Evolutionary conservation across 2,113 vertebrate genomes (phyloP).

Genomic region (Macroglossus sobrinus): DNA sequence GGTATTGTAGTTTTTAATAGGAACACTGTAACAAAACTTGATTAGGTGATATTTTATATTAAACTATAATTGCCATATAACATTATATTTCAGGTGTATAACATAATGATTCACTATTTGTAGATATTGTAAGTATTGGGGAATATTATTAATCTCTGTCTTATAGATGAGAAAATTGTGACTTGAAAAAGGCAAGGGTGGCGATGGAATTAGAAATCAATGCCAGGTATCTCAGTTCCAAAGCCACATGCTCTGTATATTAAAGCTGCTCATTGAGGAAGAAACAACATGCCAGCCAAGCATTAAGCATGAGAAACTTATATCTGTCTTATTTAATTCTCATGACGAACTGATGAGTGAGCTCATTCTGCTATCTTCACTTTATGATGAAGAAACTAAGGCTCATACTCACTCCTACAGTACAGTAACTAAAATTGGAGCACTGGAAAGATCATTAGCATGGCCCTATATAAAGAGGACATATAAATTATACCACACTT

Average conservation of each 20-base stretch:
- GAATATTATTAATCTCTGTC: background rate
- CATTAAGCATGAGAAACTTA: background rate
- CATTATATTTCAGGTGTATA: background rate
- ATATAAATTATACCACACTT: background rate
- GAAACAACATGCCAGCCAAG: background rate
- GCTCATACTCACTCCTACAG: background rate
- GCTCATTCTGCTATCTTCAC: background rate
- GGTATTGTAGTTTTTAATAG: background rate
- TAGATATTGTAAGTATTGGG: background rate
- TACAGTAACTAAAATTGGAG: background rate
- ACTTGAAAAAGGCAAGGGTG: background rate
- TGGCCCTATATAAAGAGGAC: background rate
- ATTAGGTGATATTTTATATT: background rate
- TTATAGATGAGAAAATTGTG: background rate
- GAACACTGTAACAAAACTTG: background rate
- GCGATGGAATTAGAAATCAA: background rate
- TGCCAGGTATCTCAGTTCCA: background rate
- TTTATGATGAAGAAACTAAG: background rate
- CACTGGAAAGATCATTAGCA: background rate
- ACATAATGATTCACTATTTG: background rate
- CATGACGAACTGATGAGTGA: background rate
- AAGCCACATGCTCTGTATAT: background rate
- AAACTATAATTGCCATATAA: background rate
- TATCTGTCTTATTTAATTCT: constrained; percentile 8
- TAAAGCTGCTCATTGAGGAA: background rate